Evolutionary conservation across 2,888 invertebrate species (phyloP), one percentile per base, ranked within the genome.

Genomic region (Iselma pallidipennis): DNA sequence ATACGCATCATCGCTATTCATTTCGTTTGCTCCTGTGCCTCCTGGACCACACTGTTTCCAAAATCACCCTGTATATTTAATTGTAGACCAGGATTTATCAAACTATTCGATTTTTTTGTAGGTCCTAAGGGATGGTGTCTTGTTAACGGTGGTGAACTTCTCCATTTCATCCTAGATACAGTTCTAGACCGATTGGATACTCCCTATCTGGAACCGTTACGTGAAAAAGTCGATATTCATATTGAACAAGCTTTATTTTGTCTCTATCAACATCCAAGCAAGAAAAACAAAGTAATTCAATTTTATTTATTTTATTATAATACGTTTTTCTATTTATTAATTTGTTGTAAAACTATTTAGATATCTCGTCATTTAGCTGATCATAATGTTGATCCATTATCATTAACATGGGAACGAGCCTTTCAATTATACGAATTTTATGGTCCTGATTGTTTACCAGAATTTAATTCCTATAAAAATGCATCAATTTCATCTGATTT

Each of bases 171-270:
- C 19, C 83, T 95, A 71, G 90, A 92, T 69, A 86, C 88, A 1
- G 84, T 94, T 37, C 84, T 90, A n/a, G 89, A 91, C 28, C 83
- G 89, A 64, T 75, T 91, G 42, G 84, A 88, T 61, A 87, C 89
- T 0, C 89, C 90, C 16, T 84, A 87, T 6, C 85, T 89, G 51
- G 86, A 87, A 19, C 82, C 85, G 49, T 84, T 86, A 26, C 83
- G 89, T 49, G 89, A 90, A 72, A 89, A 90, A 76, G 85, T 95
- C 2, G 87, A 87, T 61, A 90, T 91, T 70, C 88, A 91, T 69
- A 84, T 96, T 75, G 96, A 96, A 75, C 96, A 97, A 82, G 87
- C 89, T 63, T 85, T 91, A 61, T 95, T 88, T 79, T 97, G 97
- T 78, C 83, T 97, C 1, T 96, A 91, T 79, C 90, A 91, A 1